Base-by-base conservation (phyloP, 2,797 vertebrate species). In the Acanthiza pusilla region DNA sequence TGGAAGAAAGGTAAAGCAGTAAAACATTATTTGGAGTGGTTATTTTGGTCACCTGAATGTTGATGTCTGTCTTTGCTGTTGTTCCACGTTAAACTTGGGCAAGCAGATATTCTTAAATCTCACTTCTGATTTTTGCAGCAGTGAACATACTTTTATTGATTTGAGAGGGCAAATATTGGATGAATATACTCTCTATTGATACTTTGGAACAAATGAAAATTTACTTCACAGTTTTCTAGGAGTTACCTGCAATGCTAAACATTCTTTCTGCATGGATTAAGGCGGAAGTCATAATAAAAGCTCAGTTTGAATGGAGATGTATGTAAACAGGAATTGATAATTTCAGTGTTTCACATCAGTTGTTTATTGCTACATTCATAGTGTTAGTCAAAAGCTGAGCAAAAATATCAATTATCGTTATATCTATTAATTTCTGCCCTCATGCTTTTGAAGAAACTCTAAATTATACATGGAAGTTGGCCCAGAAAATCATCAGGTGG, bases 141-240 rank as follows among this genome's bases (percentile, higher is more conserved):
- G 16, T 23, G 48, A 85, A 29, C 21, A 16, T 42, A 30, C 16
- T 82, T 83, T 7, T n/a, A 0, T 16, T 70, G 23, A 6, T 32
- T 19, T 23, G 3, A 15, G 2, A 1, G 20, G 2, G 7, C 4
- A 5, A 65, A 45, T 79, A 22, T 3, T 72, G 5, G 21, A 11
- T 74, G 63, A 29, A 40, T 67, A 7, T 23, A 13, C 30, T 67
- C 9, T 30, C 1, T 29, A 53, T 32, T n/a, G 53, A 38, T 60
- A 10, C 9, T 40, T 30, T 50, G 25, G 20, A 75, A 42, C 7
- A 27, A 48, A 22, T 50, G 38, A 65, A 51, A 58, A 54, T 73
- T 54, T 68, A 22, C 15, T 86, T 57, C 43, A 19, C 16, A 27
- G 5, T 30, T 78, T 75, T 54, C 42, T 19, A 13, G 14, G 51